phyloP scores from a whole-genome alignment of 2,797 vertebrate genomes.

The Poecilia velifera region DNA sequence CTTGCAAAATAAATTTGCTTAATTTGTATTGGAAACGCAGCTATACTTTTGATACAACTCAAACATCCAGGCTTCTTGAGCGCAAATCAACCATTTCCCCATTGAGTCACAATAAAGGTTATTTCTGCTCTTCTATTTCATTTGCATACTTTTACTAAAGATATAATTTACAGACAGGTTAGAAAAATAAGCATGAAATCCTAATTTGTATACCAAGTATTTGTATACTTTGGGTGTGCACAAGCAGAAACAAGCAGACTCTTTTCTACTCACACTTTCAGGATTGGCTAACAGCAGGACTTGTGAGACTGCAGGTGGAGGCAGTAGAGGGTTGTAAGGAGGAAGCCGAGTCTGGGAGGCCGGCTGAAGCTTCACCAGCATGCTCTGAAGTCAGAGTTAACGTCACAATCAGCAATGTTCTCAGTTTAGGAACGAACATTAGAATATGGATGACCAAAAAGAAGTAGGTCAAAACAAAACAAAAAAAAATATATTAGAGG shows the following conservation, averaged over 20 bases:
- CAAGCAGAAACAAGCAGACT: not conserved
- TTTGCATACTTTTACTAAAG: not conserved
- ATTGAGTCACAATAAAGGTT: no score
- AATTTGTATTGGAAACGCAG: no score
- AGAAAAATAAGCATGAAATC: not conserved
- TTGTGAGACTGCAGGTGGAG: constrained; percentile 86
- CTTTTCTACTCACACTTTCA: constrained; percentile 75
- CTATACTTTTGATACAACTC: no score
- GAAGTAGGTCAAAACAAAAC: not conserved
- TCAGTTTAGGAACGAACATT: not conserved
- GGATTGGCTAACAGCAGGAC: constrained; percentile 87
- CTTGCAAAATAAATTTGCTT: not conserved
- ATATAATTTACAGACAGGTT: not conserved
- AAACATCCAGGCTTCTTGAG: no score
- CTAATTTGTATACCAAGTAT: not conserved
- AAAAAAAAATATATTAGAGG: not conserved
- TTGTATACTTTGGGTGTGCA: not conserved
- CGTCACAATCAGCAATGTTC: not conserved
- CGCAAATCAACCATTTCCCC: no score
- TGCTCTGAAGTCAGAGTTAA: constrained; percentile 70
- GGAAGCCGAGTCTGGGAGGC: constrained; percentile 82
- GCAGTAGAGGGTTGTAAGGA: constrained; percentile 85
- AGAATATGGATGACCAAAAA: not conserved
- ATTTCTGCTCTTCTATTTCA: not conserved
- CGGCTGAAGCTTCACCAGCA: constrained; percentile 88